Base-by-base conservation (phyloP, 2,888 invertebrate species). In the Tuberolachnus salignus region DNA sequence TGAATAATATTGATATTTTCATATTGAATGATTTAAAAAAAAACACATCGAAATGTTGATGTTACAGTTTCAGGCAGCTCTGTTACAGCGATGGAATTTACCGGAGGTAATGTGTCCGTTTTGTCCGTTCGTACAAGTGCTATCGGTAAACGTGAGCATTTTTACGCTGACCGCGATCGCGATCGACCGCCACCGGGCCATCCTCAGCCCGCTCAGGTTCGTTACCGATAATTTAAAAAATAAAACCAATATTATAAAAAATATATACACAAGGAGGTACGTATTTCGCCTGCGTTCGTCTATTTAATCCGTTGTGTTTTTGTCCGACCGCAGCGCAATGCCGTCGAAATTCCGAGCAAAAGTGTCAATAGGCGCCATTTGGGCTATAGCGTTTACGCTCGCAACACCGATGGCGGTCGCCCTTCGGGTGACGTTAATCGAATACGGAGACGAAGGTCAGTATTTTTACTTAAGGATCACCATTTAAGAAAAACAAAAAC, bases 111-210 rank as follows among this genome's bases (percentile, higher is more conserved):
- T 95, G 91, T 95, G 95, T 85, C 90, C 92, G 0, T 92, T 95
- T 85, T 94, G 94, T 83, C 94, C 95, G 0, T 95, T 94, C 86
- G 91, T 94, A 13, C 94, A 94, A 86, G 91, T 92, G 0, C 87
- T 95, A 19, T 92, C 92, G 82, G 94, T 95, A 1, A 94, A 93
- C 84, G 94, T 95, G n/a, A 93, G 93, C 83, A 92, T 95, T 49
- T 93, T 94, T 84, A 95, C 95, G 0, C 86, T 95, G 23, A 94
- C 94, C 14, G 93, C 93, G 72, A 94, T 95, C 80, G 94, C 95
- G 0, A 89, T 94, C 80, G 95, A 95, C 86, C 88, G 95, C 34
- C 94, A 94, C 85, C 89, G 92, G 63, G 92, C 93, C 3, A 91
- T 92, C 82, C 89, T 92, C 80, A 91, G 91, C 82, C 92, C 92